phyloP scores from a whole-genome alignment of 2,888 invertebrate species.

The Leucophenga maculata region DNA sequence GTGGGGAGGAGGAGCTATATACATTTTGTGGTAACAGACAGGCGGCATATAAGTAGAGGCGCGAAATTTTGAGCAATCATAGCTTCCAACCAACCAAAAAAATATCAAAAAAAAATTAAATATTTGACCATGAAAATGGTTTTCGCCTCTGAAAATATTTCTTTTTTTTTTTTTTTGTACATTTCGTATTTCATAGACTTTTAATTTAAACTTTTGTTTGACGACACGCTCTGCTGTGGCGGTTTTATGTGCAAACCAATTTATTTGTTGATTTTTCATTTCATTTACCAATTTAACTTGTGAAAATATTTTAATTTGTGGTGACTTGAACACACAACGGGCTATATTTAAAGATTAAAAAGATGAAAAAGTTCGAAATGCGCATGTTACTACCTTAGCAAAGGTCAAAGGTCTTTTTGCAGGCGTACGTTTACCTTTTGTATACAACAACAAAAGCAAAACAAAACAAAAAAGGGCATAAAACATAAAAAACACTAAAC shows the following conservation, averaged over 20 bases:
- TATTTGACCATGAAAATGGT: conserved; percentile 57
- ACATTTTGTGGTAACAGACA: background rate
- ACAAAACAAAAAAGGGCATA: background rate
- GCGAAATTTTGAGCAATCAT: conserved; percentile 1
- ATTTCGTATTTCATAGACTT: background rate
- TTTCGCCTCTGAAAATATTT: conserved; percentile 40
- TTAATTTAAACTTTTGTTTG: background rate
- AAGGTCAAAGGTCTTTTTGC: conserved; percentile 58
- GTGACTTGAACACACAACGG: background rate
- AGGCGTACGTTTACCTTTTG: conserved; percentile 59
- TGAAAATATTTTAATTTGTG: background rate
- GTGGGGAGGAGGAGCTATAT: background rate
- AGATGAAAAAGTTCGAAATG: conserved; percentile 27
- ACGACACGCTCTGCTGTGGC: conserved; percentile 30
- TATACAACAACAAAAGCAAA: background rate
- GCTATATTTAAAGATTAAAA: too few species aligned
- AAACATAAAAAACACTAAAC: conserved; percentile 17
- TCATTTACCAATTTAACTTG: background rate
- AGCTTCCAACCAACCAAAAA: background rate
- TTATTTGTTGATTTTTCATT: conserved; percentile 15
- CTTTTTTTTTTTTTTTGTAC: background rate
- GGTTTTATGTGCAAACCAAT: conserved; percentile 39
- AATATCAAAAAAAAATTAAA: background rate
- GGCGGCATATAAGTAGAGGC: conserved; percentile 2
- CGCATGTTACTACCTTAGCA: conserved; percentile 26